Conservation (phyloP, 2,113 vertebrate genomes). For the Caranx melampygus region DNA sequence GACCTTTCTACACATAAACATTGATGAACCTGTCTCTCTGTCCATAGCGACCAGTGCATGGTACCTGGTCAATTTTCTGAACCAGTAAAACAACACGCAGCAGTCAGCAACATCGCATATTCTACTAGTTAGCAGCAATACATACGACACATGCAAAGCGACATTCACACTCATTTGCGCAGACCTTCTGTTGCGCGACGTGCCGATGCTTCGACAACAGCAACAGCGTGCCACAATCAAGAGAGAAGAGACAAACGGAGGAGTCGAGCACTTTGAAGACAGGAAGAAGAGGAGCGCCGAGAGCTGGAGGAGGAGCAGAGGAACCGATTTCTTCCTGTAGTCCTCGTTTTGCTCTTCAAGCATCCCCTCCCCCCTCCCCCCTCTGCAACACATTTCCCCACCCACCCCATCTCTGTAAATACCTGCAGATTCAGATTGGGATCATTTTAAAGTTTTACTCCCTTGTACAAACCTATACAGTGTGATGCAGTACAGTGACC, state of each 20-base stretch:
- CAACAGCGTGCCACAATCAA: conserved; percentile 75
- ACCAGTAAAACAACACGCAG: conserved; percentile 26
- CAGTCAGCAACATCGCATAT: conserved; percentile 38
- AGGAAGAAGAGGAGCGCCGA: conserved; percentile 14
- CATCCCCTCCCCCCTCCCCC: neutral
- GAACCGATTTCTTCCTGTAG: conserved; percentile 11
- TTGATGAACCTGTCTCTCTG: conserved; percentile 17
- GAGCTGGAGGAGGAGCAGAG: conserved; percentile 2
- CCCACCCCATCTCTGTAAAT: conserved; percentile 68
- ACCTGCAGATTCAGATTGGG: conserved; percentile 51
- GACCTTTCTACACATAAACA: neutral
- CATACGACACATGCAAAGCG: conserved; percentile 18
- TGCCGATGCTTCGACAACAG: conserved; percentile 34
- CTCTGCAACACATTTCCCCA: conserved; percentile 31
- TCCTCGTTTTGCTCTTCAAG: conserved; percentile 33
- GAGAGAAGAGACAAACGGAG: conserved; percentile 61
- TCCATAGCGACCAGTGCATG: conserved; percentile 49
- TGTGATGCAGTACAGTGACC: conserved; percentile 54
- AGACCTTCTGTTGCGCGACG: conserved; percentile 24
- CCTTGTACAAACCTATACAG: conserved; percentile 64
- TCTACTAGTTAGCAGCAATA: conserved; percentile 62
- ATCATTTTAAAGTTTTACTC: conserved; percentile 34
- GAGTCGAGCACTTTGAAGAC: conserved; percentile 54
- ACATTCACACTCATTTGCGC: conserved; percentile 16
- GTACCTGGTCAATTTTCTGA: conserved; percentile 25